Evolutionary conservation across 2,888 invertebrate species (phyloP), one percentile per base, ranked within the genome.

Genomic region (Dascillus cervinus): DNA sequence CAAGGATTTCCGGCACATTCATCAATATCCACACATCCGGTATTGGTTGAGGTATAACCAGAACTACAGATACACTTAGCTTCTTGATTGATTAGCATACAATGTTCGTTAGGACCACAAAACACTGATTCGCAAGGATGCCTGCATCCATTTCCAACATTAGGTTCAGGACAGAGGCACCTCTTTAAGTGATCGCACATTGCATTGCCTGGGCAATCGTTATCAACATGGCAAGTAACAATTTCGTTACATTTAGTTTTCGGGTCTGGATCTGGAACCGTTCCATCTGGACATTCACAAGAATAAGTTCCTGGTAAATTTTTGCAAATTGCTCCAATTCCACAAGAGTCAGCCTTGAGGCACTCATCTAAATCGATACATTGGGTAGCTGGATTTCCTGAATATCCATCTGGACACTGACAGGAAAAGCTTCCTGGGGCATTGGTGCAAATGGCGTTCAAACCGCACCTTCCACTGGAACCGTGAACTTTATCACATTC

Each of bases 131-230:
- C 92, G 58, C 92, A 92, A 1, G 92, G 92, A 78, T 92, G 91
- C 64, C 90, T 77, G 53, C 92, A 92, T 55, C 90, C 88, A 50
- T 89, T 87, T 49, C 91, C 92, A 47, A 88, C 71, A 58, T 91
- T 91, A 0, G 92, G 92, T 53, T 88, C 88, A 2, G 90, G 91
- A 52, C 92, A 92, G 19, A 88, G 62, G 58, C 92, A 92, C 51
- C 84, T 75, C 36, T 79, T 77, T 42, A 79, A 76, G 4, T 69
- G 57, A 55, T 89, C 85, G 55, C 92, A 92, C 44, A 89, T 69
- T 3, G 90, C 82, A 67, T 92, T 91, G 49, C 91, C 91, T 13
- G 90, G 89, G 62, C 92, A 92, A 43, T 89, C 84, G 28, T 73
- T 72, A 54, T 86, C 80, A 2, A 59, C 63, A 41, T 73, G 71